Base-by-base conservation (phyloP, 2,113 vertebrate species). In the Ceyx melanurus region DNA sequence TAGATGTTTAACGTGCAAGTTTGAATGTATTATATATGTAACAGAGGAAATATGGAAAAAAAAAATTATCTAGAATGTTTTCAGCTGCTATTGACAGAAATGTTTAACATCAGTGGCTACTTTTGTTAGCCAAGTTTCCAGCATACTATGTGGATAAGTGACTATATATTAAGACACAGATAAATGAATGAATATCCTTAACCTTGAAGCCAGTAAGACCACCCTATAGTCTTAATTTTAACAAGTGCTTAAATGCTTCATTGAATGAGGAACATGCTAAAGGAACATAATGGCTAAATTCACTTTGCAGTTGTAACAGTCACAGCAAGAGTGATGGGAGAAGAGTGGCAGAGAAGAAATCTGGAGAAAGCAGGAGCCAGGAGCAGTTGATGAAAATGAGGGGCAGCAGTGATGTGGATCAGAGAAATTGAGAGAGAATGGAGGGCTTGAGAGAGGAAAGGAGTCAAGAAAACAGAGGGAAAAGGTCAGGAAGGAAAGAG, bases 401-500 rank as follows among this genome's bases (percentile, higher is more conserved):
- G 54, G 58, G 76, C 20, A 62, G 33, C 28, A 57, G 21, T n/a
- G 13, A 9, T 29, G 12, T 42, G 56, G 51, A 73, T 68, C 72
- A 77, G 64, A 65, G 91, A 64, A 87, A 76, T 25, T n/a, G n/a
- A n/a, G n/a, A 82, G 42, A 70, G 35, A 62, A 17, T 0, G 1
- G 13, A 87, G 37, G 28, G 42, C 54, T 66, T 53, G 54, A 60
- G 64, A 40, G 54, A 79, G 56, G 60, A 85, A 86, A 82, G 33
- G 40, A 89, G 31, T 35, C 31, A 57, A 80, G 68, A 92, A 94
- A 94, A 92, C 29, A 58, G 54, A 40, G 50, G n/a, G 26, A 3
- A 90, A 89, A 57, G 14, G 71, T 53, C 89, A 90, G 77, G 91
- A 95, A 95, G 89, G 90, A 90, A 92, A 70, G 81, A 92, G 54